A percentile compares a stretch with the other conserved stretches of the same genome.
phyloP scores from a whole-genome alignment of 1,140 invertebrate genomes.

The Aphidius ervi region DNA sequence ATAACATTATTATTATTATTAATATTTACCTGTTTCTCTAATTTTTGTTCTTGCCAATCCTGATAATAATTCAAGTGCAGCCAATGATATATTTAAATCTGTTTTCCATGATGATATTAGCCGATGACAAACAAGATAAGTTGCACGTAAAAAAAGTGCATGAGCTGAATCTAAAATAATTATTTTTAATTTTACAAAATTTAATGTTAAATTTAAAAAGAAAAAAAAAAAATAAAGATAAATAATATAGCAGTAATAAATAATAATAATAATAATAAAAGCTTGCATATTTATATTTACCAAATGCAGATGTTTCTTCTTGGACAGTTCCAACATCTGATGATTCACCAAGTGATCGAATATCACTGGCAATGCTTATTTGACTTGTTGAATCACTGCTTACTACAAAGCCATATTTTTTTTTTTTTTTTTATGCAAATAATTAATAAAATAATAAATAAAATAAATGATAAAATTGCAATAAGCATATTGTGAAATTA shows the following conservation, averaged over 20 bases:
- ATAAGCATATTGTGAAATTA: conserved; percentile 7
- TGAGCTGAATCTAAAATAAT: conserved; percentile 69
- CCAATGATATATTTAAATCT: conserved; percentile 90
- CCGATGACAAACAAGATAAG: conserved; percentile 89
- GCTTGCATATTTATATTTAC: conserved; percentile 39
- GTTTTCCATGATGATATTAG: conserved; percentile 94
- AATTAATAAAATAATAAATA: conserved; percentile 26
- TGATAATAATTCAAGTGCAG: conserved; percentile 86
- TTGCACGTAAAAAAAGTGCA: conserved; percentile 84
- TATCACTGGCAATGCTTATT: conserved; percentile 54
- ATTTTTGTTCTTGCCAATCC: conserved; percentile 84
- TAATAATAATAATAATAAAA: too few species aligned
- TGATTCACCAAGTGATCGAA: conserved; percentile 48
- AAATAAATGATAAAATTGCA: conserved; percentile 11
- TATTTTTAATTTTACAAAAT: neutral
- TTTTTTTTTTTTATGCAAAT: conserved; percentile 20
- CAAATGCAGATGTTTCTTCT: conserved; percentile 50
- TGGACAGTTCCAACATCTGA: conserved; percentile 51
- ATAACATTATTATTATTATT: neutral
- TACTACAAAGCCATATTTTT: conserved; percentile 42
- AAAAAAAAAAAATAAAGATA: conserved; percentile 21
- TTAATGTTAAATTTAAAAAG: conserved; percentile 16
- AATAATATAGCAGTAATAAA: conserved; percentile 8
- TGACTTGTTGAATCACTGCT: conserved; percentile 53
- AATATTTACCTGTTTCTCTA: conserved; percentile 69